phyloP scores from a whole-genome alignment of 2,113 vertebrate genomes.

The Motacilla tschutschensis region DNA sequence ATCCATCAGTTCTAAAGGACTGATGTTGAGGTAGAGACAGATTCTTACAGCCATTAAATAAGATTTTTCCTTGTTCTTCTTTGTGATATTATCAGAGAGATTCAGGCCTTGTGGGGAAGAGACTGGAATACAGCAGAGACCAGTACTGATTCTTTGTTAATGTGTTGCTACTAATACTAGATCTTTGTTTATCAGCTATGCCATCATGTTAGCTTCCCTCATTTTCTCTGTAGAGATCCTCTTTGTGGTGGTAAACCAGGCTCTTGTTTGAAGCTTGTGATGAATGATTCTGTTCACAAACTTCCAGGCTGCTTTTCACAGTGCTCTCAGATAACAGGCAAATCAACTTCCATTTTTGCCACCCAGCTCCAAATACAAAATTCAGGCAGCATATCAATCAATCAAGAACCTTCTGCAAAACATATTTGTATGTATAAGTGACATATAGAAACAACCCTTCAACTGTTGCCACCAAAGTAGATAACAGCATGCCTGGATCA shows the following conservation, averaged over 20 bases:
- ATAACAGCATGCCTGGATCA: not conserved
- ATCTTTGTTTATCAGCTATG: not conserved
- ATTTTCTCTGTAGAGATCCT: not conserved
- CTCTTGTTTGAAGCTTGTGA: not conserved
- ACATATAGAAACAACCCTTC: not conserved
- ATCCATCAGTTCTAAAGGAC: not conserved
- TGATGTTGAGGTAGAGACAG: not conserved
- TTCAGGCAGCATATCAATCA: not conserved
- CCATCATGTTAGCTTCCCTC: not conserved
- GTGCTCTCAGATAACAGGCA: not conserved
- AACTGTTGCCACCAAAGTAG: not conserved
- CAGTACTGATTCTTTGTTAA: not conserved
- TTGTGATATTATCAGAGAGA: not conserved
- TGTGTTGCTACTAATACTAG: not conserved
- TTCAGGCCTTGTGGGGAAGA: not conserved
- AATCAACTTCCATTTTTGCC: not conserved
- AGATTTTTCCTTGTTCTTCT: not conserved
- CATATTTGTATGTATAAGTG: not conserved
- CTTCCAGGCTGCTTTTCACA: not conserved
- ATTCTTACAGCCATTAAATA: not conserved
- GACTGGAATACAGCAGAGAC: not conserved
- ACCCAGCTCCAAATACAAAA: not conserved
- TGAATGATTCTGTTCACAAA: not conserved
- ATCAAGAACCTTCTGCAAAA: not conserved
- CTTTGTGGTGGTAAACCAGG: not conserved